phyloP scores from a whole-genome alignment of 2,888 invertebrate genomes.

The Rhorus exstirpatorius region DNA sequence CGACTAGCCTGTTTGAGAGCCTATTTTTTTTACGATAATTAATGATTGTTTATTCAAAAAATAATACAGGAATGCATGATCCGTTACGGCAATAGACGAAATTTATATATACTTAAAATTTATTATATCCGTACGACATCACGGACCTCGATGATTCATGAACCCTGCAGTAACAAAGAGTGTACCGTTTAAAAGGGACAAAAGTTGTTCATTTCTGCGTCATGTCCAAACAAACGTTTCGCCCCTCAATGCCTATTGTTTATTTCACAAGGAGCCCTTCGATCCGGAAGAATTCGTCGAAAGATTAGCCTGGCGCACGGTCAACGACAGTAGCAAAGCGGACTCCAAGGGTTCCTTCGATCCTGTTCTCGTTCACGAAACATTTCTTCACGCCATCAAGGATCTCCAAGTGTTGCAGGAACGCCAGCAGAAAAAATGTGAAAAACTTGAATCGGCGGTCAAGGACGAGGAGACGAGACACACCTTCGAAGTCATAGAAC shows the following conservation, averaged over 20 bases:
- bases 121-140: too few relatives aligned
- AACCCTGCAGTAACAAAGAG: background rate
- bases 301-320: conserved; percentile 97
- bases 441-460: conserved; percentile 92
- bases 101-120: too few relatives aligned
- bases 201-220: too few relatives aligned
- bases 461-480: conserved; percentile 95
- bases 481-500: conserved; percentile 92
- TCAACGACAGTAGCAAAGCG: conserved; percentile 90
- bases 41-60: too few relatives aligned
- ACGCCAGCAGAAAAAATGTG: conserved; percentile 94
- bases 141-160: too few relatives aligned
- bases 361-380: conserved; percentile 95
- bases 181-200: background rate
- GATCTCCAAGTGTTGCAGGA: conserved; percentile 93
- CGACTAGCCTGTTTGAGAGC: too few relatives aligned
- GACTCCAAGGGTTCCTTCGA: conserved; percentile 92
- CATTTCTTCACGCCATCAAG: conserved; percentile 97
- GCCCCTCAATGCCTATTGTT: conserved; percentile 17
- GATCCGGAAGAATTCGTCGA: conserved; percentile 99
- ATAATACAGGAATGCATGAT: too few relatives aligned
- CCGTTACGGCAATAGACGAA: too few relatives aligned
- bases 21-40: too few relatives aligned
- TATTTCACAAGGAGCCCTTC: conserved; percentile 95
- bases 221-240: background rate